phyloP scores from a whole-genome alignment of 1,140 invertebrate species.

The Trichonephila inaurata region DNA sequence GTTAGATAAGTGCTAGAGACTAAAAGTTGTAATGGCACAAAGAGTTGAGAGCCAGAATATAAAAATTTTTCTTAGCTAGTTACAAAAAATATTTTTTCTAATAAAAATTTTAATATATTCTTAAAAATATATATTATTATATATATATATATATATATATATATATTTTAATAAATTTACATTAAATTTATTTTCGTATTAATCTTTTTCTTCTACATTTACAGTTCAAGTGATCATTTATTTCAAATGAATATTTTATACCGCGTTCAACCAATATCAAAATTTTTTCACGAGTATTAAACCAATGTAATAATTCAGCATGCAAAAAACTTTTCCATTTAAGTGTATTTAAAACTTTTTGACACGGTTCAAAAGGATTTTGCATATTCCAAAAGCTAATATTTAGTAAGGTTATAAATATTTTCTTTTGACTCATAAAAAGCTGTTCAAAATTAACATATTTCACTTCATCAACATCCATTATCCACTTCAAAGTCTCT shows the following conservation, averaged over 20 bases:
- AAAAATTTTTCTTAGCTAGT: no score
- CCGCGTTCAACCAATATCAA: constrained; percentile 16
- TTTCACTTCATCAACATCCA: constrained; percentile 4
- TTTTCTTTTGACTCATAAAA: constrained; percentile 53
- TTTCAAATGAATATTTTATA: constrained; percentile 28
- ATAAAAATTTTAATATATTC: no score
- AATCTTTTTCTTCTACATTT: neutral
- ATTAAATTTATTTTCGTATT: no score
- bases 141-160: no score
- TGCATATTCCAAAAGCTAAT: neutral
- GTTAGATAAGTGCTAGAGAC: no score
- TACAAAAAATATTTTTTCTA: no score
- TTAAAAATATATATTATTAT: no score
- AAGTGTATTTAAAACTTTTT: constrained; percentile 42
- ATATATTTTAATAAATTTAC: no score
- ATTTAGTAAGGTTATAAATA: neutral
- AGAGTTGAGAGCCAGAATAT: no score
- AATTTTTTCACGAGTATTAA: neutral
- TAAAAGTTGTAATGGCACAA: no score
- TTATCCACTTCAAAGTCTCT: constrained; percentile 16
- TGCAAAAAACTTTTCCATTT: constrained; percentile 41
- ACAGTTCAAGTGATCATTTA: neutral
- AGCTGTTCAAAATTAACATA: constrained; percentile 44
- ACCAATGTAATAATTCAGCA: constrained; percentile 40
- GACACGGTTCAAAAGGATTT: neutral